Evolutionary conservation across 2,797 vertebrate species (phyloP), one percentile per base, ranked within the genome.

Genomic region (Valencia hispanica): DNA sequence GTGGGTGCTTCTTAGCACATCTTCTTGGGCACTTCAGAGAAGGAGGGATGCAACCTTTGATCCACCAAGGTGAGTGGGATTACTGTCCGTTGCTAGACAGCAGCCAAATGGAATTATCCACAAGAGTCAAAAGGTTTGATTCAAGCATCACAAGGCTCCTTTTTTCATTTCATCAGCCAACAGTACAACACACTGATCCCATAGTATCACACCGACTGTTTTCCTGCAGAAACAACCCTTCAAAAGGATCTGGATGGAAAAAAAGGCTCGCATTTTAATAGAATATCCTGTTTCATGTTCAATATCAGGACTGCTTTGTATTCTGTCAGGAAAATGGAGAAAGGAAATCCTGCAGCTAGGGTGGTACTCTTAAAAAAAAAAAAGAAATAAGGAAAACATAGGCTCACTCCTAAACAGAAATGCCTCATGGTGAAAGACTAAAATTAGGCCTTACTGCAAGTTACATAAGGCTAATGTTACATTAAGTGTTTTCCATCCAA

Each of bases 391-490:
- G 14, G 57, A 20, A 32, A 61, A 50, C n/a, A 72, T 81, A 73
- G 59, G 70, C 34, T 11, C 4, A 25, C 34, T 65, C 12, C 34
- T 65, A 39, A 39, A 65, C 18, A 65, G 61, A 36, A 39, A 65
- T 25, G 20, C 34, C 34, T 39, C 17, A 20, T 65, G 34, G 61
- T 30, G 71, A 74, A 61, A 66, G 34, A 61, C 82, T 79, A 45
- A 71, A 73, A 83, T 66, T 32, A 7, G 79, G 51, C 71, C 82
- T 83, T 66, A 79, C 82, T 79, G 79, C 68, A 70, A 17, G 81
- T 93, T 90, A 92, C 83, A 86, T 86, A 87, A 88, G 83, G 82
- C 75, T 88, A 39, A 81, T 66, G 20, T 89, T 86, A 81, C 89
- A 83, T 55, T 41, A 50, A 20, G 30, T 51, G 48, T 12, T 65